Evolutionary conservation across 2,888 invertebrate species (phyloP).

Genomic region (Parelbella ahira): DNA sequence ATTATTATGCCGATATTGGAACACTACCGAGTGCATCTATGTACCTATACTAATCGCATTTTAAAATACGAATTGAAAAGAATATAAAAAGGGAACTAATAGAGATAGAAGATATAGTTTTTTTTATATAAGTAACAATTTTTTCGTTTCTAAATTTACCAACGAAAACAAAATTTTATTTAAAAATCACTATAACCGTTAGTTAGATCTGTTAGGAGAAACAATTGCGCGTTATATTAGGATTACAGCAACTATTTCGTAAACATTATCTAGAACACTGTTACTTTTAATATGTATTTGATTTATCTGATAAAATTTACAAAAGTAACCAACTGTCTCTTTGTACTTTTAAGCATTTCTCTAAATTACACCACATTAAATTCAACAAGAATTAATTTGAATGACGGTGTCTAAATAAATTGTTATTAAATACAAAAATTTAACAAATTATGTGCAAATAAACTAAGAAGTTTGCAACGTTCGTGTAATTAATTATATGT

Average conservation of each 20-base stretch:
- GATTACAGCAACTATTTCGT: slow-evolving; percentile 74
- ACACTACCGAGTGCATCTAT: slow-evolving; percentile 53
- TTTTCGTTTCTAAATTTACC: slow-evolving; percentile 60
- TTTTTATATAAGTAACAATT: slow-evolving; percentile 70
- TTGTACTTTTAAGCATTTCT: slow-evolving; percentile 87
- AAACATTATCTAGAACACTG: slow-evolving; percentile 67
- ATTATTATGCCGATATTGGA: slow-evolving; percentile 55
- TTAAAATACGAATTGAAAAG: slow-evolving; percentile 49
- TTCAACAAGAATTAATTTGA: slow-evolving; percentile 69
- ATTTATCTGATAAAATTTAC: slow-evolving; percentile 84
- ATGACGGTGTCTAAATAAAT: slow-evolving; percentile 74
- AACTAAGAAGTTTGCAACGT: slow-evolving; percentile 78
- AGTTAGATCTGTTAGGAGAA: slow-evolving; percentile 47
- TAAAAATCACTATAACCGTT: slow-evolving; percentile 50
- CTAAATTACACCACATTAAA: slow-evolving; percentile 78
- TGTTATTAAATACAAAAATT: slow-evolving; percentile 71
- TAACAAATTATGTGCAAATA: slow-evolving; percentile 78
- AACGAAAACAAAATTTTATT: slow-evolving; percentile 58
- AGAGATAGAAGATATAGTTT: slow-evolving; percentile 56
- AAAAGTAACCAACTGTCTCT: slow-evolving; percentile 85
- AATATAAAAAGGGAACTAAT: slow-evolving; percentile 53
- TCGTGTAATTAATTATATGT: slow-evolving; percentile 71
- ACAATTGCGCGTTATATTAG: slow-evolving; percentile 59
- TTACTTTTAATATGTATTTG: slow-evolving; percentile 71
- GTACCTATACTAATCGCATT: slow-evolving; percentile 51